Evolutionary conservation across 1,140 invertebrate genomes (phyloP), one percentile per base, ranked within the genome.

Genomic region (Trissolcus basalis): DNA sequence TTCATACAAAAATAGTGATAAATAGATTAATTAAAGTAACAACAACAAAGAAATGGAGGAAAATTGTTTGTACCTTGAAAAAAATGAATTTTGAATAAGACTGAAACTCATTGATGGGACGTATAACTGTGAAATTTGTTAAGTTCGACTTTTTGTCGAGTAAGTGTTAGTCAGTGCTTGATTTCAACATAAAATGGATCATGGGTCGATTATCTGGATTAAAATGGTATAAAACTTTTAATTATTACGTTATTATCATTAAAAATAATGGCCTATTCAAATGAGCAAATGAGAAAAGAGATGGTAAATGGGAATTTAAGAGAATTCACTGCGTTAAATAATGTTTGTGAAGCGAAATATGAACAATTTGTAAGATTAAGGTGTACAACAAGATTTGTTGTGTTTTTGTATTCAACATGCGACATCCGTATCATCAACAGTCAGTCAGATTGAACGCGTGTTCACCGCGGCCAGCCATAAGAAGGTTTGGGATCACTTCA

Each of bases 401-500:
- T 89, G 86, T 88, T 88, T 85, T 88, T 88, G 85, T 85, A 86
- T 87, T 84, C 83, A 83, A 87, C 85, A 87, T 85, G 82, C 85
- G 80, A 85, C 83, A 83, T 79, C 85, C 80, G 84, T 87, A 84
- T 87, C 85, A 87, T 85, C 89, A 86, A 90, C 93, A 98, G 97
- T 98, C 93, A 94, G 95, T 94, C 96, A 98, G 93, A 97, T 98
- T 91, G 96, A 97, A 93, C 94, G 95, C 91, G 96, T 98, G 89
- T 98, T 98, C 91, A 91, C 91, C 86, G 93, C 95, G 80, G 95
- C 96, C 84, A 94, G 93, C 89, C 96, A 97, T 91, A 97, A 98
- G 93, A 97, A 97, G 90, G 96, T 96, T 89, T 98, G 96, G 96
- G 97, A 98, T 92, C 96, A 98, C 93, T 98, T 98, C 93, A 97